Base-by-base conservation (phyloP, 2,888 invertebrate genomes). In the Sepioteuthis lessoniana region DNA sequence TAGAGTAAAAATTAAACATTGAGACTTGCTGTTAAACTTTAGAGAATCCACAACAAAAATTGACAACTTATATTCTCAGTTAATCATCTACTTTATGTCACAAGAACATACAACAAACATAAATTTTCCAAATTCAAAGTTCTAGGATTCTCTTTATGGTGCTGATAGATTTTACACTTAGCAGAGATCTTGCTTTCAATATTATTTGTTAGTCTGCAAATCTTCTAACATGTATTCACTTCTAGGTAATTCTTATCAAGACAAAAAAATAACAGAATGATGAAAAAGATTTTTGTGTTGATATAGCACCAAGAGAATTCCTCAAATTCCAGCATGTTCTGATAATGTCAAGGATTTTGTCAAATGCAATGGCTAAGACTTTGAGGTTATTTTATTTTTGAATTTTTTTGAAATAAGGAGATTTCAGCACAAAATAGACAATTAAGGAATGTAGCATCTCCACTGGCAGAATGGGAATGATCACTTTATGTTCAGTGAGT, bases 291-390 rank as follows among this genome's bases (percentile, higher is more conserved):
- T 76, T n/a, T 76, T n/a, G 76, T 76, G 76, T 76, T n/a, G 19
- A 76, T 35, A 19, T 35, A 16, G 76, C 76, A 76, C n/a, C n/a
- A 35, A 16, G 76, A 4, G 3, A 76, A 76, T 76, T 76, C 76
- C 76, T 76, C 13, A 35, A 0, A 76, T 76, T 76, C 16, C 76
- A 76, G 10, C 76, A 76, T 76, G 35, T 47, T 93, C 50, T 93
- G 93, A 55, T 46, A 93, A 46, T 35, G 37, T 93, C 91, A 91
- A 42, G 38, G 37, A 42, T 91, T 91, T 37, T 31, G 92, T 47
- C 47, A 92, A 42, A 92, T 28, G 35, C 31, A 47, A n/a, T 28
- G 19, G 28, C 93, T 46, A 19, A 46, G 25, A 35, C 42, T 46
- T 25, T 46, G 25, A 4, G 7, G 21, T 16, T 10, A 0, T 4